These are phyloP conservation scores for Carlito syrichta DNA, from an alignment of 2,113 vertebrate species.

Conservation along the genomic window DNA sequence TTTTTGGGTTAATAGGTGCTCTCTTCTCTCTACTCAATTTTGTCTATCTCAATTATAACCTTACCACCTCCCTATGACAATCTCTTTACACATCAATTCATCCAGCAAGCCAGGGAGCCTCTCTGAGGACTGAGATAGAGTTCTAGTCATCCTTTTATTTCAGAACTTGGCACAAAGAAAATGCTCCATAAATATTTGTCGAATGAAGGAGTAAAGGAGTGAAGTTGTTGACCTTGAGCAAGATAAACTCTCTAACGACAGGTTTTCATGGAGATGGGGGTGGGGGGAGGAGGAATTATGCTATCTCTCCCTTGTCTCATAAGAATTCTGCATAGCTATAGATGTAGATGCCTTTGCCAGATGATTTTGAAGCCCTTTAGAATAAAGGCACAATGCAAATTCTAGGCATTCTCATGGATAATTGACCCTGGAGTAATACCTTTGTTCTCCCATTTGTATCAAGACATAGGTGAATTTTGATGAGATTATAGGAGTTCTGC, in stretches of 20 bases:
- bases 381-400: background rate
- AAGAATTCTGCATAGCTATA: background rate
- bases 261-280: too few relatives aligned
- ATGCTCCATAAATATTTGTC: background rate
- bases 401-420: slow-evolving; percentile 5
- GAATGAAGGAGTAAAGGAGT: background rate
- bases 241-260: background rate
- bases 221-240: background rate
- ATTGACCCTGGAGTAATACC: background rate
- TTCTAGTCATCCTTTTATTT: background rate
- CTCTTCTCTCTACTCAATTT: background rate
- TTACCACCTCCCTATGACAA: background rate
- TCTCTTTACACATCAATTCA: background rate
- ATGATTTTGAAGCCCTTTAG: background rate
- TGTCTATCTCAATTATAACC: background rate
- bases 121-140: background rate
- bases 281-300: background rate
- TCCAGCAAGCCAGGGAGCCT: background rate
- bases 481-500: background rate
- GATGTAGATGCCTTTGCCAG: background rate
- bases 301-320: background rate
- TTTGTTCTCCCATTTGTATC: background rate
- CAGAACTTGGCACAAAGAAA: background rate
- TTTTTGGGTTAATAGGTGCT: background rate
- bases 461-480: slow-evolving; percentile 37